Evolutionary conservation across 2,888 invertebrate species (phyloP).

Genomic region (Apotomis turbidana): DNA sequence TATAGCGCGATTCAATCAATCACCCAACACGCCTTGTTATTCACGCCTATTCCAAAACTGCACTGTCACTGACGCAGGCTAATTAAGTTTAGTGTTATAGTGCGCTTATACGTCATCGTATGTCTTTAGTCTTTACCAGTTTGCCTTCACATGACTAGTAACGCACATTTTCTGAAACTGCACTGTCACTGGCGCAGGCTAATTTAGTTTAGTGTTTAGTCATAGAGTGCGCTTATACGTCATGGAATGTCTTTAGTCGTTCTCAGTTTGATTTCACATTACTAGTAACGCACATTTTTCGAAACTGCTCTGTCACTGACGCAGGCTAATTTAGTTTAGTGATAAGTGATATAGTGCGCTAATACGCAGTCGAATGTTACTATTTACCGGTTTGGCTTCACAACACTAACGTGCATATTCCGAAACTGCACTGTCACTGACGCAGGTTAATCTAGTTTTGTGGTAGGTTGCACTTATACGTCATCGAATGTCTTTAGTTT

Average conservation of each 20-base stretch:
- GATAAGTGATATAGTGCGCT: no score
- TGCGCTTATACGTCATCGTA: no score
- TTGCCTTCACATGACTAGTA: no score
- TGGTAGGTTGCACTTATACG: conserved; percentile 40
- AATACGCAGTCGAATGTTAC: no score
- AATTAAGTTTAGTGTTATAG: conserved; percentile 70
- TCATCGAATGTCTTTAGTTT: no score
- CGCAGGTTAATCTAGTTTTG: conserved; percentile 70
- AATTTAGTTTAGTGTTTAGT: conserved; percentile 76
- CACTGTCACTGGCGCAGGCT: conserved; percentile 65
- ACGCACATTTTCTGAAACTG: conserved; percentile 56
- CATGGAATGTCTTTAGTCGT: conserved; percentile 36
- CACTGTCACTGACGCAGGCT: conserved; percentile 65
- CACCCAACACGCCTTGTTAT: conserved; percentile 75
- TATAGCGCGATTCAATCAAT: conserved; percentile 66
- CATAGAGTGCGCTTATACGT: no score
- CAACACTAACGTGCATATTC: conserved; percentile 41
- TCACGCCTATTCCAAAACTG: conserved; percentile 68
- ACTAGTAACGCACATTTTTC: conserved; percentile 43
- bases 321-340: conserved; percentile 71
- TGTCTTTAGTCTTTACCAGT: no score
- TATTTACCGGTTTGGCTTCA: no score
- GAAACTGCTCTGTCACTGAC: conserved; percentile 71
- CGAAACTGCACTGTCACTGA: conserved; percentile 71
- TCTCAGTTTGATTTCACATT: no score